Conservation (phyloP, 2,888 invertebrate species). For the Drosophila fungiperda region DNA sequence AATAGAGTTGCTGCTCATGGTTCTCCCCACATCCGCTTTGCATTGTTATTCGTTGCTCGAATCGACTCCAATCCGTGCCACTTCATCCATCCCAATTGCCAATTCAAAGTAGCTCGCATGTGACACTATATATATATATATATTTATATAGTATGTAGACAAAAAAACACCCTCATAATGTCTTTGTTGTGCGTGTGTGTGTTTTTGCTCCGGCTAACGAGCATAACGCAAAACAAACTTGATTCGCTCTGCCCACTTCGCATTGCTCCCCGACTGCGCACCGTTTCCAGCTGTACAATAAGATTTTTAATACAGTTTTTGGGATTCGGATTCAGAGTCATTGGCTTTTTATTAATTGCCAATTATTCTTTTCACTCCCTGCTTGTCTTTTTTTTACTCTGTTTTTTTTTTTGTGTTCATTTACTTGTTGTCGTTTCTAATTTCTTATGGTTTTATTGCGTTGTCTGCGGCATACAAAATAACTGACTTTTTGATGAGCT, state of each 20-base stretch:
- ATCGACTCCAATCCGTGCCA: slow-evolving; percentile 5
- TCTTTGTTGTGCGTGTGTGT: slow-evolving; percentile 23
- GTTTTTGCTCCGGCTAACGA: slow-evolving; percentile 43
- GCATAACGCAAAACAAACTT: slow-evolving; percentile 61
- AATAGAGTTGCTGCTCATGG: slow-evolving; percentile 8
- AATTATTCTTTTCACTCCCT: slow-evolving; percentile 67
- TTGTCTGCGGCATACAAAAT: slow-evolving; percentile 42
- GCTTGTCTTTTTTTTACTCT: slow-evolving; percentile 3
- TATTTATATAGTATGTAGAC: slow-evolving; percentile 58
- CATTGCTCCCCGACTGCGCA: neutral
- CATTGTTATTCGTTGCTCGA: slow-evolving; percentile 38
- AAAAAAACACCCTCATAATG: slow-evolving; percentile 65
- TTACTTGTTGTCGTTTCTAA: slow-evolving; percentile 41
- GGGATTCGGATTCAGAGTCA: slow-evolving; percentile 44
- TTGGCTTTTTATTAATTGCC: slow-evolving; percentile 73
- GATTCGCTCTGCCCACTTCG: slow-evolving; percentile 63
- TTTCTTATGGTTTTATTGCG: slow-evolving; percentile 50
- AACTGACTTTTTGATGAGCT: neutral
- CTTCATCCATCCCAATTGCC: slow-evolving; percentile 35
- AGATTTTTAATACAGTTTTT: slow-evolving; percentile 23
- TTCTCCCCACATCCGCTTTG: slow-evolving; percentile 52
- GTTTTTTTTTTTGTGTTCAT: slow-evolving; percentile 5
- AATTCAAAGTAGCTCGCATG: slow-evolving; percentile 43
- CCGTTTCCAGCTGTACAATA: neutral
- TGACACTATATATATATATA: slow-evolving; percentile 34